Evolutionary conservation across 2,797 vertebrate genomes (phyloP).

Genomic region (Sphenopsis melanotis): DNA sequence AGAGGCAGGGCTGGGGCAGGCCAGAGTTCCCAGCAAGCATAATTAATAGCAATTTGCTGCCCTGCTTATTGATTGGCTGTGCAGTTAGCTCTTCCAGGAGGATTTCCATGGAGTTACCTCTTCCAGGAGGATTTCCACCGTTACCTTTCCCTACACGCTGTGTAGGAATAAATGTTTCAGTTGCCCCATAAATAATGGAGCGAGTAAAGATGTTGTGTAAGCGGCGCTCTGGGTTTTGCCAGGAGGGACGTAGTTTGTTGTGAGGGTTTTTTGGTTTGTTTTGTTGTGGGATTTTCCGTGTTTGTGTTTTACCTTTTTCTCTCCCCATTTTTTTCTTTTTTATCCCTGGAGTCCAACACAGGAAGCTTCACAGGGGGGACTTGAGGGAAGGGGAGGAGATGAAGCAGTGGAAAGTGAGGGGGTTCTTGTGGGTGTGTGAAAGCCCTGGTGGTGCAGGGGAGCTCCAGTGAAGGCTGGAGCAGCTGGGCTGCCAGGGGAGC

Average conservation of each 20-base stretch:
- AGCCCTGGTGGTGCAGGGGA: neutral
- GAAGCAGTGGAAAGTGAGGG: slow-evolving; percentile 37
- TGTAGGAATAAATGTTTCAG: slow-evolving; percentile 90
- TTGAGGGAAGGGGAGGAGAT: slow-evolving; percentile 13
- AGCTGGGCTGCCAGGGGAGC: neutral
- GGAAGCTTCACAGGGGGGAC: slow-evolving; percentile 8
- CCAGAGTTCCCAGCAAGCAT: neutral
- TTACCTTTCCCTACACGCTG: neutral
- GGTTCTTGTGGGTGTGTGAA: neutral
- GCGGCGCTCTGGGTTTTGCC: slow-evolving; percentile 85
- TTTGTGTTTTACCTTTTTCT: slow-evolving; percentile 10
- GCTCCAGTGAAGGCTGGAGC: neutral
- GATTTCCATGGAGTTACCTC: neutral
- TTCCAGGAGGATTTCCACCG: neutral
- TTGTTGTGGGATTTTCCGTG: neutral
- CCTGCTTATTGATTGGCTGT: neutral
- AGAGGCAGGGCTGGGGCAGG: neutral
- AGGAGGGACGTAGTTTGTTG: slow-evolving; percentile 68
- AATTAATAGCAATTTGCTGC: neutral
- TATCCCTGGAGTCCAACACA: neutral
- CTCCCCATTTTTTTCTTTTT: neutral
- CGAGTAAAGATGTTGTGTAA: slow-evolving; percentile 79
- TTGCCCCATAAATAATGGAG: slow-evolving; percentile 92
- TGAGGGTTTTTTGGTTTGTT: neutral
- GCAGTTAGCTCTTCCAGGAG: neutral